Evolutionary conservation across 2,797 vertebrate species (phyloP).

Genomic region (Microchirus variegatus): DNA sequence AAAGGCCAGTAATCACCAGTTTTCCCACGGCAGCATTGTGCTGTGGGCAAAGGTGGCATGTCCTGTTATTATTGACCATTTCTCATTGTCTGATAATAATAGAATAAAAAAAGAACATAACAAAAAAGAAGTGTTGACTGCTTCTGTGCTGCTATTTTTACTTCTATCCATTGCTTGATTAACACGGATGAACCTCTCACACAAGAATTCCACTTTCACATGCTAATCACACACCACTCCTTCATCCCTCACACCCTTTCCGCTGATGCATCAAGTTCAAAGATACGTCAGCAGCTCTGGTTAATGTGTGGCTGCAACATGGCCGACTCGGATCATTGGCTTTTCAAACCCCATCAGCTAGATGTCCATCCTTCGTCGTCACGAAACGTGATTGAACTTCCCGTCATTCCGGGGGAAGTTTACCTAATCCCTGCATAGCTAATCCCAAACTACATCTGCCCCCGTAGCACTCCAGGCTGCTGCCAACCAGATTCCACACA

Average conservation of each 20-base stretch:
- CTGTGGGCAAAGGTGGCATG: not conserved
- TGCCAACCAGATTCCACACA: slow-evolving; percentile 30
- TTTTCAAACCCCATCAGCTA: slow-evolving; percentile 7
- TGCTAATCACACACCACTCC: not conserved
- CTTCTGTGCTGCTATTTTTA: slow-evolving; percentile 7
- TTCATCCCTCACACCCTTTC: slow-evolving; percentile 3
- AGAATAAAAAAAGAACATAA: not conserved
- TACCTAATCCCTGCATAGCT: slow-evolving; percentile 50
- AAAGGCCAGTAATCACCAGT: not conserved
- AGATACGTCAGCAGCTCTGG: slow-evolving; percentile 47
- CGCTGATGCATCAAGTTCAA: slow-evolving; percentile 68
- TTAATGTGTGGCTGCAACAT: slow-evolving; percentile 65
- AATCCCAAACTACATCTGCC: slow-evolving; percentile 46
- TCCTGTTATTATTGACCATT: no score
- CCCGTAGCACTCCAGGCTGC: slow-evolving; percentile 18
- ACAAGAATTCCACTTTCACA: slow-evolving; percentile 3
- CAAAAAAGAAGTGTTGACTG: no score
- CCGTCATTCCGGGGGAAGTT: slow-evolving; percentile 25
- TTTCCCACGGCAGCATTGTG: not conserved
- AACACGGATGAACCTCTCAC: not conserved
- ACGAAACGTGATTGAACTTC: slow-evolving; percentile 29
- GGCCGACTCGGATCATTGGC: slow-evolving; percentile 43
- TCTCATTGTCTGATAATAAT: not conserved
- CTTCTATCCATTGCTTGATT: not conserved
- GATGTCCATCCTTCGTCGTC: not conserved